A percentile compares a stretch with the other conserved stretches of the same genome.
Evolutionary conservation across 2,113 vertebrate species (phyloP).

Genomic region (Stigmatopora argus): DNA sequence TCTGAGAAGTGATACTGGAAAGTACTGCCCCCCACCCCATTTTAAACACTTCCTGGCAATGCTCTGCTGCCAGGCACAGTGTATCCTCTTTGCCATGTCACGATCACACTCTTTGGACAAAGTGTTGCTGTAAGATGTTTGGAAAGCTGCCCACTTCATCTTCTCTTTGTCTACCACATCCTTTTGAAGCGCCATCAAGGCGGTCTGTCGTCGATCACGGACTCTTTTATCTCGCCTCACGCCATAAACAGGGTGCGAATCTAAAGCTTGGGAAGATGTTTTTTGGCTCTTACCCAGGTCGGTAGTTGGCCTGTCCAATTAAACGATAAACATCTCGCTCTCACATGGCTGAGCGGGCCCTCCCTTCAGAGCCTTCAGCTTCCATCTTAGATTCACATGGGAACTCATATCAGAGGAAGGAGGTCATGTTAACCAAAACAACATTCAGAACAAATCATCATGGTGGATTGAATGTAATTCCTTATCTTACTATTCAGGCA

Average conservation of each 20-base stretch:
- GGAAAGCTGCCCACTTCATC: slow-evolving; percentile 4
- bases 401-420: slow-evolving; percentile 35
- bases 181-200: slow-evolving; percentile 3
- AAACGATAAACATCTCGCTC: slow-evolving; percentile 57
- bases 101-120: background rate
- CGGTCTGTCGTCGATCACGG: slow-evolving; percentile 14
- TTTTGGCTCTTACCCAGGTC: slow-evolving; percentile 48
- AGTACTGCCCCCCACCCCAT: slow-evolving; percentile 6
- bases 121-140: background rate
- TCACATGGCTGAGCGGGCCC: slow-evolving; percentile 45
- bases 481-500: background rate
- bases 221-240: slow-evolving; percentile 19
- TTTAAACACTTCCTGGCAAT: slow-evolving; percentile 33
- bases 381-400: slow-evolving; percentile 38
- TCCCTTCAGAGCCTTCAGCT: slow-evolving; percentile 32
- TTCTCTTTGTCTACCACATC: slow-evolving; percentile 13
- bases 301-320: slow-evolving; percentile 62
- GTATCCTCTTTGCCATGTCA: slow-evolving; percentile 19
- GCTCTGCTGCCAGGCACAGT: slow-evolving; percentile 1
- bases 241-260: slow-evolving; percentile 17
- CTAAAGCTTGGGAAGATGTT: slow-evolving; percentile 13
- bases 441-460: slow-evolving; percentile 1
- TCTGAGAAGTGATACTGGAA: slow-evolving; percentile 39
- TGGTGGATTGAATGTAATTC: background rate
- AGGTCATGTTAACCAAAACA: slow-evolving; percentile 26